Percentiles rank a stretch among this genome's conserved stretches.
These are phyloP conservation scores for Lepidurus packardi DNA, from an alignment of 1,140 invertebrate genomes.

Conservation along the genomic window DNA sequence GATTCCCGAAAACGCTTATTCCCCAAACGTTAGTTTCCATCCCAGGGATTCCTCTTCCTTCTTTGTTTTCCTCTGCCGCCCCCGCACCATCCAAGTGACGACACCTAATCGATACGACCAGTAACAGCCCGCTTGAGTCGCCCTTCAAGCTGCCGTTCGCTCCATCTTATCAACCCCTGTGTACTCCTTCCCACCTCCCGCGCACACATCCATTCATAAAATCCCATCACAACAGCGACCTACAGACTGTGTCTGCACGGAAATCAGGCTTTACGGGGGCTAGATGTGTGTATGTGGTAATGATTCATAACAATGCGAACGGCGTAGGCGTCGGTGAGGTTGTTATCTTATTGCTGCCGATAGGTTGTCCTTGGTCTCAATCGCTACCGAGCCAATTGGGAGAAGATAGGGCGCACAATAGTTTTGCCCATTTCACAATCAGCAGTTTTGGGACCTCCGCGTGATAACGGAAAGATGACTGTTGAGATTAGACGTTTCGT, in stretches of 20 bases:
- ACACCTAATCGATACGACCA: background rate
- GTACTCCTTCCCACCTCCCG: background rate
- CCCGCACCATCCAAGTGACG: background rate
- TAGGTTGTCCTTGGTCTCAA: too few relatives aligned
- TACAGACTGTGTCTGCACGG: background rate
- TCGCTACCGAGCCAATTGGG: too few relatives aligned
- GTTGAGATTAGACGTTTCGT: background rate
- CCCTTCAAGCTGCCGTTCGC: background rate
- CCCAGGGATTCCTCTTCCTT: background rate
- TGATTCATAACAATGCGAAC: background rate
- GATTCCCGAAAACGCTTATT: too few relatives aligned
- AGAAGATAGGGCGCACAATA: too few relatives aligned
- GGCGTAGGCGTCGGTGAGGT: too few relatives aligned
- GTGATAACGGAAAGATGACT: background rate
- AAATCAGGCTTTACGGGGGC: background rate
- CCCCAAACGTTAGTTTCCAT: background rate
- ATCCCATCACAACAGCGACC: background rate
- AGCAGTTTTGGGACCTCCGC: background rate
- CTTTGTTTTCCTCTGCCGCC: background rate
- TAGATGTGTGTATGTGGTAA: background rate
- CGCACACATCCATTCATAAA: slow-evolving; percentile 9
- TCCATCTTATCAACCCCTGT: background rate
- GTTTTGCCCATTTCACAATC: too few relatives aligned
- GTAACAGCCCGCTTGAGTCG: background rate
- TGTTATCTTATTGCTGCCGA: too few relatives aligned